Percentiles rank a stretch among this genome's conserved stretches.
Evolutionary conservation across 1,140 invertebrate genomes (phyloP).

Genomic region (Homalodisca vitripennis): DNA sequence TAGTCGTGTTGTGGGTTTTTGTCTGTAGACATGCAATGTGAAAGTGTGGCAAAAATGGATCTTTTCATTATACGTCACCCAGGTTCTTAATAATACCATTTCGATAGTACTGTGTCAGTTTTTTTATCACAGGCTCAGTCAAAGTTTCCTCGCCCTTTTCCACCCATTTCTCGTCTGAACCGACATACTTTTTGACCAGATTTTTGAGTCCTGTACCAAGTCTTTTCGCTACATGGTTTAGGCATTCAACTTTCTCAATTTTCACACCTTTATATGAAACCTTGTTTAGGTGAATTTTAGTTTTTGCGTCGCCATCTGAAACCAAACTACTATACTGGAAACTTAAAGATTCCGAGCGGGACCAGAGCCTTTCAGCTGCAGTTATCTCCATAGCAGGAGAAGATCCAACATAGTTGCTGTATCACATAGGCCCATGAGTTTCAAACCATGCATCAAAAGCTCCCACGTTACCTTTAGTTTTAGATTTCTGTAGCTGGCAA

Average conservation of each 20-base stretch:
- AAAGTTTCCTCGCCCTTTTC: no score
- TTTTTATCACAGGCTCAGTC: conserved; percentile 26
- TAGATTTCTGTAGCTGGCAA: conserved; percentile 22
- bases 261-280: no score
- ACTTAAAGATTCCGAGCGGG: no score
- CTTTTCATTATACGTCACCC: conserved; percentile 26
- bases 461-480: no score
- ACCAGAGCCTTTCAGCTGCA: conserved; percentile 41
- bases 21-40: no score
- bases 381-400: conserved; percentile 40
- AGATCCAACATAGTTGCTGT: no score
- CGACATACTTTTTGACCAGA: no score
- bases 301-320: conserved; percentile 42
- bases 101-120: conserved; percentile 30
- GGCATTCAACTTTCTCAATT: no score
- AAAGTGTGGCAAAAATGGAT: conserved; percentile 24
- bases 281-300: conserved; percentile 36
- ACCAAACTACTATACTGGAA: conserved; percentile 40
- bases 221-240: conserved; percentile 43
- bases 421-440: no score
- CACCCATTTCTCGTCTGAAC: conserved; percentile 26
- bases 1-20: no score
- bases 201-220: conserved; percentile 33
- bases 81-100: conserved; percentile 28
- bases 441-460: no score